These are phyloP conservation scores for Diorhabda sublineata DNA, from an alignment of 1,140 invertebrate species.

Conservation along the genomic window DNA sequence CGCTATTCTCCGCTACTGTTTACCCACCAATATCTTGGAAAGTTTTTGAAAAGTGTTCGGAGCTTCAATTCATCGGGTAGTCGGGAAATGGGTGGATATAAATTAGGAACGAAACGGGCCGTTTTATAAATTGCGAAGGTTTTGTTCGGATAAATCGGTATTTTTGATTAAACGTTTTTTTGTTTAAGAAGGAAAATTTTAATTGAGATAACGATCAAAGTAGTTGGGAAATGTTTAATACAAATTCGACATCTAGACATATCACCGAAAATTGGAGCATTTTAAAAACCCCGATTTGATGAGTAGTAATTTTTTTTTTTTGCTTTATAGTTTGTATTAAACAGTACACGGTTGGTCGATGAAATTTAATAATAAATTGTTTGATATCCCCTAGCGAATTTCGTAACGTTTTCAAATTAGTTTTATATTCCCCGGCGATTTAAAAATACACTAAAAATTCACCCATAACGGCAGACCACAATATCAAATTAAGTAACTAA, in stretches of 20 bases:
- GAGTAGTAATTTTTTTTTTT: no score
- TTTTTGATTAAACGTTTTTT: background rate
- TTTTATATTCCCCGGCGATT: no score
- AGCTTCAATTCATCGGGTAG: background rate
- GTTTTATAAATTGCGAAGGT: constrained; percentile 1
- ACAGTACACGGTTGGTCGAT: no score
- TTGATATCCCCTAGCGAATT: background rate
- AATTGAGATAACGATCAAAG: background rate
- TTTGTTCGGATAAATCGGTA: background rate
- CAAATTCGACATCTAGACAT: background rate
- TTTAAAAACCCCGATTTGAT: background rate
- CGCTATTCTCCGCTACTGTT: background rate
- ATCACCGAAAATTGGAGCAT: background rate
- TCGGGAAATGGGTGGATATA: background rate
- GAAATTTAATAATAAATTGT: background rate
- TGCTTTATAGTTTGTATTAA: no score
- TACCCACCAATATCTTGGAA: background rate
- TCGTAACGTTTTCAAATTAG: background rate
- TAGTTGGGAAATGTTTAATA: background rate
- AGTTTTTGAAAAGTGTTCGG: background rate
- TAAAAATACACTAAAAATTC: no score
- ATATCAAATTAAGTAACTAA: no score
- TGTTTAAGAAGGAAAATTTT: background rate
- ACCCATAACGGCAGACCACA: no score
- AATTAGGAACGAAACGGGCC: background rate